These are phyloP conservation scores for Idaea biselata DNA, from an alignment of 2,888 invertebrate genomes.

Conservation along the genomic window DNA sequence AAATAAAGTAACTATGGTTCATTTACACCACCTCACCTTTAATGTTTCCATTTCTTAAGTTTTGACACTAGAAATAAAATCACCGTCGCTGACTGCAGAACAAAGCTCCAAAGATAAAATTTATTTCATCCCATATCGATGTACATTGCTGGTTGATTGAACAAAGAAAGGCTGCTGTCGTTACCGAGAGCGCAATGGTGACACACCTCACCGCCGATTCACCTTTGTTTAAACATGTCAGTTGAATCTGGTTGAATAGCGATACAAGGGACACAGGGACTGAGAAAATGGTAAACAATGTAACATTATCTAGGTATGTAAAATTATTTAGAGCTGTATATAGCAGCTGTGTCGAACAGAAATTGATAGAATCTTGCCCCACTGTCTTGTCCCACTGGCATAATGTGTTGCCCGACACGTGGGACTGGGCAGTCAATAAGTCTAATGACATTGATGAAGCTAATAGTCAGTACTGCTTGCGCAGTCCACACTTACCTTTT, in stretches of 20 bases:
- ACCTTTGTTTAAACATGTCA: slow-evolving; percentile 50
- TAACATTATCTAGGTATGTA: background rate
- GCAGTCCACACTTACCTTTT: too few species aligned
- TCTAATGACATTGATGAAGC: too few species aligned
- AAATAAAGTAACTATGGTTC: too few species aligned
- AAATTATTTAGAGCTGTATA: background rate
- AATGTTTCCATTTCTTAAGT: background rate
- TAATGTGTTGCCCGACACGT: too few species aligned
- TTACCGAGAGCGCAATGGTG: slow-evolving; percentile 40
- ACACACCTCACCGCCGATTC: slow-evolving; percentile 47
- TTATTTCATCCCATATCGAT: background rate
- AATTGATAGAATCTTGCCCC: too few species aligned
- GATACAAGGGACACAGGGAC: slow-evolving; percentile 42
- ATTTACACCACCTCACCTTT: too few species aligned
- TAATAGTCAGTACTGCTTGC: too few species aligned
- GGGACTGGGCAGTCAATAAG: too few species aligned
- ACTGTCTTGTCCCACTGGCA: too few species aligned
- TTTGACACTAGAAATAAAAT: background rate
- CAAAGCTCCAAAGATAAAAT: background rate
- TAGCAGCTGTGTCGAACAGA: too few species aligned
- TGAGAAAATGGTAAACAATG: slow-evolving; percentile 7
- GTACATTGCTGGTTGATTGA: slow-evolving; percentile 16
- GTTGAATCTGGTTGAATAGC: slow-evolving; percentile 54
- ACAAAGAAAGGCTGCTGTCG: slow-evolving; percentile 8
- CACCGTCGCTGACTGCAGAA: background rate